A percentile compares a stretch with the other conserved stretches of the same genome.
Evolutionary conservation across 2,888 invertebrate species (phyloP).

Genomic region (Liopterus haemorrhoidalis): DNA sequence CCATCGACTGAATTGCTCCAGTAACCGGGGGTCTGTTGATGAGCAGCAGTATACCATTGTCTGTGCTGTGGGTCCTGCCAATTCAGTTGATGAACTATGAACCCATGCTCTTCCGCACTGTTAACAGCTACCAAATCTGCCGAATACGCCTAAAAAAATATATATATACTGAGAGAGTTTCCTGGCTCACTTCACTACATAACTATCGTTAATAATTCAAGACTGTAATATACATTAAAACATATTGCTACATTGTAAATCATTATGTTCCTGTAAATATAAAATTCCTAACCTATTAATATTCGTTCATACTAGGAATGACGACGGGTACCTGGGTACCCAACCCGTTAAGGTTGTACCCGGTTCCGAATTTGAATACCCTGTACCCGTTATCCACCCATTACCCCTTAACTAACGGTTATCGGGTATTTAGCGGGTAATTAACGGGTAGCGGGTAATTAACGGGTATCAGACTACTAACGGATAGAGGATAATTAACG

Average conservation of each 20-base stretch:
- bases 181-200: slow-evolving; percentile 4
- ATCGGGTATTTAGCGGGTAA: no score
- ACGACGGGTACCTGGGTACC: no score
- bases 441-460: no score
- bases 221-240: background rate
- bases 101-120: slow-evolving; percentile 79
- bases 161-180: slow-evolving; percentile 13
- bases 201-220: slow-evolving; percentile 20
- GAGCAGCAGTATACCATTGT: slow-evolving; percentile 80
- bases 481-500: no score
- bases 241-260: no score
- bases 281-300: slow-evolving; percentile 4
- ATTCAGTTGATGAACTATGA: slow-evolving; percentile 75
- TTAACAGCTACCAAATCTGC: slow-evolving; percentile 77
- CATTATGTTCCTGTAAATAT: slow-evolving; percentile 1
- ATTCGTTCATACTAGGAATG: background rate
- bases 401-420: no score
- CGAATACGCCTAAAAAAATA: slow-evolving; percentile 57
- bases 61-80: slow-evolving; percentile 78
- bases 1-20: slow-evolving; percentile 83
- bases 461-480: no score
- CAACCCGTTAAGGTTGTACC: no score
- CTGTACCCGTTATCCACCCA: no score
- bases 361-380: no score
- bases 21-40: slow-evolving; percentile 64